phyloP scores from a whole-genome alignment of 2,113 vertebrate genomes.

The Seriola quinqueradiata region DNA sequence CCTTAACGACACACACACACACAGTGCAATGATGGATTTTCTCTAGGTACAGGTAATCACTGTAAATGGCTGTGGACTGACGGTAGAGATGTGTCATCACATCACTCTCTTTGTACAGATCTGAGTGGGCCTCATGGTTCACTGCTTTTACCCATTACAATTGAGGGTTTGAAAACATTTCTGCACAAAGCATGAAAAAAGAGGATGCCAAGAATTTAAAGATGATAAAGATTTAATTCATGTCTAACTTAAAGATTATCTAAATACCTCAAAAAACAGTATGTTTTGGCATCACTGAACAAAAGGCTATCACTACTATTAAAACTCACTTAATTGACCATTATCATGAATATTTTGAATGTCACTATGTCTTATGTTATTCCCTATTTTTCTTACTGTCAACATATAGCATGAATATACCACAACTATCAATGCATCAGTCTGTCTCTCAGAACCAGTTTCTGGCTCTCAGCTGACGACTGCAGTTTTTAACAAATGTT shows the following conservation, averaged over 20 bases:
- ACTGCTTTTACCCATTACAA: not conserved
- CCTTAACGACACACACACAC: not conserved
- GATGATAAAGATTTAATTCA: not conserved
- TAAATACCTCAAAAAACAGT: too few relatives aligned
- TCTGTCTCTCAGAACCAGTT: too few relatives aligned
- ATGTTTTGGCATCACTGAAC: not conserved
- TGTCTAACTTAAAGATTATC: too few relatives aligned
- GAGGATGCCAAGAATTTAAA: not conserved
- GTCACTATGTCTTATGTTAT: too few relatives aligned
- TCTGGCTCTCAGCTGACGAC: too few relatives aligned
- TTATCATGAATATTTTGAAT: too few relatives aligned
- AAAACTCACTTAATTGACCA: too few relatives aligned
- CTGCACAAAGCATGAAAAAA: not conserved
- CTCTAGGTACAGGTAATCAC: not conserved
- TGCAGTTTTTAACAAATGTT: too few relatives aligned
- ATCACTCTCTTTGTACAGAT: not conserved
- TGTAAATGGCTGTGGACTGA: not conserved
- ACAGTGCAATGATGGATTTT: not conserved
- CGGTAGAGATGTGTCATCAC: not conserved
- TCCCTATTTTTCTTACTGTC: too few relatives aligned
- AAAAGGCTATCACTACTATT: too few relatives aligned
- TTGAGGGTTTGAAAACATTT: not conserved
- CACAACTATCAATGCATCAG: too few relatives aligned
- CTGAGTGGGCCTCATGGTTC: not conserved
- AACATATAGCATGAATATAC: too few relatives aligned